Evolutionary conservation across 2,888 invertebrate genomes (phyloP).

Genomic region (Baronia brevicornis): DNA sequence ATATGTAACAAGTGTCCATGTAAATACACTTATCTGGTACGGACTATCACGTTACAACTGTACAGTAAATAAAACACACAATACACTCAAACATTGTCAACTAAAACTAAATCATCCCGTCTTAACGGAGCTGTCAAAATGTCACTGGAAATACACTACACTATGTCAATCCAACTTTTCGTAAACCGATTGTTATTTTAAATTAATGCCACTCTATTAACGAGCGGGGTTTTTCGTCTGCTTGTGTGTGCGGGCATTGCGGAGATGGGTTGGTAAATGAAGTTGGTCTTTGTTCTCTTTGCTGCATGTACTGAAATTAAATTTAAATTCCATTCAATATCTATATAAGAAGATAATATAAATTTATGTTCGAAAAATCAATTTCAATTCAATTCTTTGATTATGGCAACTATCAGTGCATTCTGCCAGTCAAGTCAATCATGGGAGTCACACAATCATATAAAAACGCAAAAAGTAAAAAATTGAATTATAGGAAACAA

Average conservation of each 20-base stretch:
- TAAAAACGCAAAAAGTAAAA: no score
- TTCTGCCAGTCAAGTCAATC: no score
- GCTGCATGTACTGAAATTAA: slow-evolving; percentile 57
- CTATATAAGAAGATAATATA: background rate
- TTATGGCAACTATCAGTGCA: no score
- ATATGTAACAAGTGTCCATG: slow-evolving; percentile 68
- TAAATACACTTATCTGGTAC: slow-evolving; percentile 63
- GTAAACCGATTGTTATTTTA: no score
- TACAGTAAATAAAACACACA: slow-evolving; percentile 23
- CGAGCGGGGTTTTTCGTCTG: slow-evolving; percentile 78
- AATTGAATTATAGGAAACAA: no score
- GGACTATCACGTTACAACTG: slow-evolving; percentile 35
- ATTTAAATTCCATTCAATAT: slow-evolving; percentile 5
- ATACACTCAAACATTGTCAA: slow-evolving; percentile 34
- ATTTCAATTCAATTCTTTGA: no score
- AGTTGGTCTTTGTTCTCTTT: slow-evolving; percentile 64
- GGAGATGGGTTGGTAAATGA: slow-evolving; percentile 58
- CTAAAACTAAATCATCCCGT: slow-evolving; percentile 31
- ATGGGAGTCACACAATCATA: no score
- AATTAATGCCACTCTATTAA: slow-evolving; percentile 68
- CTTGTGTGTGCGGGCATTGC: slow-evolving; percentile 68
- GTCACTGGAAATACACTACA: slow-evolving; percentile 19
- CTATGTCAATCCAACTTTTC: slow-evolving; percentile 2
- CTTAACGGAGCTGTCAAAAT: slow-evolving; percentile 17
- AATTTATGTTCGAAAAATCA: no score